Conservation (phyloP, 2,797 vertebrate species). For the Xyrichtys novacula region DNA sequence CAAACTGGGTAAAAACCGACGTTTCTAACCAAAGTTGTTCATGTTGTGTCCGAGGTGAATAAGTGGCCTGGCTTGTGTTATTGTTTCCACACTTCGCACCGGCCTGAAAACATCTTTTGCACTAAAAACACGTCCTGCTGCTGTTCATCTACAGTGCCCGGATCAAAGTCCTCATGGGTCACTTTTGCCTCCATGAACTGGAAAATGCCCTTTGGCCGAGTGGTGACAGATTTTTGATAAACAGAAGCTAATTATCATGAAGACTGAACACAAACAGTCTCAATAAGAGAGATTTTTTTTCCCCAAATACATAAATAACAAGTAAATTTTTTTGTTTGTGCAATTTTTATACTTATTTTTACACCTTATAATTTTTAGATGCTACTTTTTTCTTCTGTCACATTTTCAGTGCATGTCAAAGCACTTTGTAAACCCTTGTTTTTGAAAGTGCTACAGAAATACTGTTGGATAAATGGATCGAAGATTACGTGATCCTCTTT, state of each 20-base stretch:
- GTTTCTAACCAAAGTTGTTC: constrained; percentile 28
- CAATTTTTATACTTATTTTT: no score
- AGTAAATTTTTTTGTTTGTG: no score
- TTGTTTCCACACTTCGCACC: constrained; percentile 61
- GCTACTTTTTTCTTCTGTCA: no score
- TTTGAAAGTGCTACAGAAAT: no score
- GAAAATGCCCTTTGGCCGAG: constrained; percentile 24
- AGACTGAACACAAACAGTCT: neutral
- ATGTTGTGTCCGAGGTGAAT: constrained; percentile 45
- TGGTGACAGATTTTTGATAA: constrained; percentile 27
- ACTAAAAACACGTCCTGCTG: constrained; percentile 48
- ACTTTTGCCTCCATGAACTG: constrained; percentile 27
- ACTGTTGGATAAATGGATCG: no score
- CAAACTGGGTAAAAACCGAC: constrained; percentile 39
- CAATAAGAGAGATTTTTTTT: neutral
- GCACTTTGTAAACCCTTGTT: no score
- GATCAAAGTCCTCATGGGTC: constrained; percentile 51
- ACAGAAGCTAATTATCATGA: constrained; percentile 12
- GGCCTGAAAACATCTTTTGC: constrained; percentile 60
- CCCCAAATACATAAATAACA: no score
- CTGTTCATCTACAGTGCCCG: constrained; percentile 30
- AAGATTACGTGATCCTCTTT: no score
- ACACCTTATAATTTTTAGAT: no score
- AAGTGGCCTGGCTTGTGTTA: constrained; percentile 57
- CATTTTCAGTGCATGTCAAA: no score